Conservation (phyloP, 92 coral and sea anemone genomes). For the Heteractis magnifica region DNA sequence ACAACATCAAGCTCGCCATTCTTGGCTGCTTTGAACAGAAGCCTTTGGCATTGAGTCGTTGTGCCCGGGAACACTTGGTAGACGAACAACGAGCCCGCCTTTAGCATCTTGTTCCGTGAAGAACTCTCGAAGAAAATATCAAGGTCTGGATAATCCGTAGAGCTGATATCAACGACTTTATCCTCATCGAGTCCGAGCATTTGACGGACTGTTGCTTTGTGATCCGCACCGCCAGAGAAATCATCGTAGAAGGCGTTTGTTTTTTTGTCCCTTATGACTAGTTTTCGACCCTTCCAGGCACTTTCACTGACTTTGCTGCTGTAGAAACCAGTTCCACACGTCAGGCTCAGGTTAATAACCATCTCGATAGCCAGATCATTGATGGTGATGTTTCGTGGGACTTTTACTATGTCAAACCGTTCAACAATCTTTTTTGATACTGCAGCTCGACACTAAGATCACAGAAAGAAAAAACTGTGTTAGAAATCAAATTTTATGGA, state of each 20-base stretch:
- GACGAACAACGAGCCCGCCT: conserved; percentile 89
- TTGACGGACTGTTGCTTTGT: conserved; percentile 70
- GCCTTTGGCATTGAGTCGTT: conserved; percentile 88
- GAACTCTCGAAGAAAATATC: conserved; percentile 95
- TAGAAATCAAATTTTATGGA: neutral
- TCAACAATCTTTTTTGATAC: conserved; percentile 84
- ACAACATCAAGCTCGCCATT: conserved; percentile 94
- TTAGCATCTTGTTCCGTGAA: conserved; percentile 88
- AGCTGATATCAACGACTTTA: conserved; percentile 69
- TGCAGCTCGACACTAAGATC: conserved; percentile 73
- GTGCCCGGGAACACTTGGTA: conserved; percentile 97
- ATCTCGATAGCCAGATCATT: conserved; percentile 87
- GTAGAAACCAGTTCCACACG: conserved; percentile 97
- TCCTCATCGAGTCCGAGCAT: conserved; percentile 86
- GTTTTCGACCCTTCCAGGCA: conserved; percentile 86
- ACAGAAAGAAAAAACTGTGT: neutral
- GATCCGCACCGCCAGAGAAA: conserved; percentile 76
- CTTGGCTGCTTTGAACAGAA: conserved; percentile 93
- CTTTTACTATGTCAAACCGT: conserved; percentile 90
- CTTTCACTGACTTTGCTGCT: conserved; percentile 74
- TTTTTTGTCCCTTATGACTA: conserved; percentile 78
- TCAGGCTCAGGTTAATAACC: conserved; percentile 88
- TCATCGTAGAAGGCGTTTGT: conserved; percentile 79
- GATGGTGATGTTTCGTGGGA: conserved; percentile 91
- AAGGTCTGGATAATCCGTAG: conserved; percentile 61